Evolutionary conservation across 1,140 invertebrate species (phyloP).

Genomic region (Habropoda laboriosa): DNA sequence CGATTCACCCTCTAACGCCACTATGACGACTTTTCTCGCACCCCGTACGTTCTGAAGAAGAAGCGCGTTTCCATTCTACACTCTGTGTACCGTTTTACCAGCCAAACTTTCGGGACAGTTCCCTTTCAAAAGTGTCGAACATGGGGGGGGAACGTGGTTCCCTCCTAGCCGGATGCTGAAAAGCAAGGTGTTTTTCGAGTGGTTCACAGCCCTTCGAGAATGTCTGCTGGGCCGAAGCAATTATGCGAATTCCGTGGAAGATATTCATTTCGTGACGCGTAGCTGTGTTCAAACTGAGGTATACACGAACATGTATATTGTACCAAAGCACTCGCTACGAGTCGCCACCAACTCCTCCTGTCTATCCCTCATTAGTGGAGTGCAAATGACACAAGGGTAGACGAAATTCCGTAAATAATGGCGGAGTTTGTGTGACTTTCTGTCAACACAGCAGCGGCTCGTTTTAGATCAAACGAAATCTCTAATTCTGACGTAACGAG

Average conservation of each 20-base stretch:
- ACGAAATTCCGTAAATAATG: conserved; percentile 34
- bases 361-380: conserved; percentile 37
- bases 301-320: conserved; percentile 28
- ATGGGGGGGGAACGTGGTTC: no score
- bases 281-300: conserved; percentile 18
- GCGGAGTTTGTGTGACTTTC: neutral
- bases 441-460: no score
- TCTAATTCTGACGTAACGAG: no score
- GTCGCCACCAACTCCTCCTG: neutral
- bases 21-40: no score
- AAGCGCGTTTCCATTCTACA: conserved; percentile 5
- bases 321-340: conserved; percentile 25
- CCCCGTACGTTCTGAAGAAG: neutral
- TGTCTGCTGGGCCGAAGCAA: conserved; percentile 46
- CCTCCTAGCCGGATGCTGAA: neutral
- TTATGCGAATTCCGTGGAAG: conserved; percentile 56
- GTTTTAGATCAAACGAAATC: neutral
- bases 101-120: conserved; percentile 15
- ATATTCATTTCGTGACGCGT: conserved; percentile 47
- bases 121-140: neutral
- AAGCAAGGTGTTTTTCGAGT: neutral
- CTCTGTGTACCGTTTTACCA: neutral
- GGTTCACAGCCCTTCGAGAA: neutral
- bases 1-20: no score
- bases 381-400: neutral